A percentile compares a stretch with the other conserved stretches of the same genome.
These are phyloP conservation scores for Colletes gigas DNA, from an alignment of 1,140 invertebrate species.

Conservation along the genomic window DNA sequence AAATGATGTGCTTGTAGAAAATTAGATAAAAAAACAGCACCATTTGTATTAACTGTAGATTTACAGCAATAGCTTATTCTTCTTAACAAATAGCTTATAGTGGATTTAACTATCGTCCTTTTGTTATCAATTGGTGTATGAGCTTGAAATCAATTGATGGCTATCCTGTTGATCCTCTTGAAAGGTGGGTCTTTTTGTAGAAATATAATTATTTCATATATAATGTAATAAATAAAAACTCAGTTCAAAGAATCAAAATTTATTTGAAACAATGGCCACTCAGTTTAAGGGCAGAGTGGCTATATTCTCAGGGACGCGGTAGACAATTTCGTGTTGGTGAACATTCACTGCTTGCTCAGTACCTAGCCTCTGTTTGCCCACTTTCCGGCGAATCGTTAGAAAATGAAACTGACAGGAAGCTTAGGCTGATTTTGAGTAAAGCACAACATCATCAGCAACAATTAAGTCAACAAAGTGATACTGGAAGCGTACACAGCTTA, in stretches of 20 bases:
- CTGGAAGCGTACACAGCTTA: constrained; percentile 78
- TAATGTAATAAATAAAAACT: constrained; percentile 15
- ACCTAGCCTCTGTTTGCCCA: constrained; percentile 89
- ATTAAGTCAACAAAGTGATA: constrained; percentile 85
- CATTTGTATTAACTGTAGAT: constrained; percentile 33
- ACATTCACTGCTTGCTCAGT: constrained; percentile 90
- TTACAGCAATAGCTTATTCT: constrained; percentile 68
- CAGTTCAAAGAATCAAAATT: constrained; percentile 41
- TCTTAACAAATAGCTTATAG: constrained; percentile 83
- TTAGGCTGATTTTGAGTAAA: constrained; percentile 92
- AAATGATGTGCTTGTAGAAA: constrained; percentile 41
- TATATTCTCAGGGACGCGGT: constrained; percentile 95
- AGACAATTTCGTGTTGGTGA: constrained; percentile 93
- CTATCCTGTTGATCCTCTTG: constrained; percentile 92
- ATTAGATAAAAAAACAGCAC: constrained; percentile 15
- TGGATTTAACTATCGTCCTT: constrained; percentile 95
- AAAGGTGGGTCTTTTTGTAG: constrained; percentile 85
- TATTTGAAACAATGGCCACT: constrained; percentile 57
- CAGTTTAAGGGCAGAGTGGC: constrained; percentile 96
- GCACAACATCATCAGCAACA: constrained; percentile 94
- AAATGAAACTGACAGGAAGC: constrained; percentile 92
- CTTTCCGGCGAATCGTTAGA: constrained; percentile 88
- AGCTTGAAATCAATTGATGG: constrained; percentile 93
- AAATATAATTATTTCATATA: constrained; percentile 23
- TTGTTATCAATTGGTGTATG: constrained; percentile 96